Percentiles rank a stretch among this genome's conserved stretches.
Conservation (phyloP, 2,113 vertebrate species). For the Orthochromis malagaraziensis region DNA sequence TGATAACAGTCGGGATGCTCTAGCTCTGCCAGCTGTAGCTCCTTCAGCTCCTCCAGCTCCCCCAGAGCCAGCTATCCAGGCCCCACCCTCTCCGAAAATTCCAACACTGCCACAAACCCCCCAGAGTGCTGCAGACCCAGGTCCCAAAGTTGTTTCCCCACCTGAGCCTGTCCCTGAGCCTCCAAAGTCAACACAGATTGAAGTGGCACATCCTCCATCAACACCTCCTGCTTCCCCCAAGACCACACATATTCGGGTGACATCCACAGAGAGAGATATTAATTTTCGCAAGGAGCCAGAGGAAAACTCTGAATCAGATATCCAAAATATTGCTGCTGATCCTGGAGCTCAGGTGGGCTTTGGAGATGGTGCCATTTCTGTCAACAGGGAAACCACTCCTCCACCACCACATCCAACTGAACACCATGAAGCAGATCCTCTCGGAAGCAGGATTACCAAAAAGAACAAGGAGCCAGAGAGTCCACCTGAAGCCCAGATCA, state of each 20-base stretch:
- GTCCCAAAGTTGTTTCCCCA: background rate
- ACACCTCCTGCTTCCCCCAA: slow-evolving; percentile 35
- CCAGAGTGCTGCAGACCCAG: background rate
- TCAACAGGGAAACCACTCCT: background rate
- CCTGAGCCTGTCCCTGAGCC: slow-evolving; percentile 3
- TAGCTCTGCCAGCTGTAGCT: background rate
- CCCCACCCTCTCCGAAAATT: background rate
- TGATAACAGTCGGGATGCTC: background rate
- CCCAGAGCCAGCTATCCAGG: background rate
- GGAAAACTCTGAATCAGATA: slow-evolving; percentile 44
- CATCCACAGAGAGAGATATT: background rate
- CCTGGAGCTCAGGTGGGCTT: background rate
- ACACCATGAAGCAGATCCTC: background rate
- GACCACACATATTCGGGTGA: background rate
- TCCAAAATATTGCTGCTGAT: background rate
- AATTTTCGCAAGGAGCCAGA: slow-evolving; percentile 15
- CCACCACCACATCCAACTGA: background rate
- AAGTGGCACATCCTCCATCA: background rate
- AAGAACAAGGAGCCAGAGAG: background rate
- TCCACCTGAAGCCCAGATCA: background rate
- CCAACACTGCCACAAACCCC: background rate
- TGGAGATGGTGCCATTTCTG: background rate
- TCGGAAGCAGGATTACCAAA: background rate
- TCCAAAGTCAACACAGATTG: background rate
- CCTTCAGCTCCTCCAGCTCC: background rate